Percentiles rank a stretch among this genome's conserved stretches.
Conservation (phyloP, 2,113 vertebrate genomes). For the Archilochus colubris region DNA sequence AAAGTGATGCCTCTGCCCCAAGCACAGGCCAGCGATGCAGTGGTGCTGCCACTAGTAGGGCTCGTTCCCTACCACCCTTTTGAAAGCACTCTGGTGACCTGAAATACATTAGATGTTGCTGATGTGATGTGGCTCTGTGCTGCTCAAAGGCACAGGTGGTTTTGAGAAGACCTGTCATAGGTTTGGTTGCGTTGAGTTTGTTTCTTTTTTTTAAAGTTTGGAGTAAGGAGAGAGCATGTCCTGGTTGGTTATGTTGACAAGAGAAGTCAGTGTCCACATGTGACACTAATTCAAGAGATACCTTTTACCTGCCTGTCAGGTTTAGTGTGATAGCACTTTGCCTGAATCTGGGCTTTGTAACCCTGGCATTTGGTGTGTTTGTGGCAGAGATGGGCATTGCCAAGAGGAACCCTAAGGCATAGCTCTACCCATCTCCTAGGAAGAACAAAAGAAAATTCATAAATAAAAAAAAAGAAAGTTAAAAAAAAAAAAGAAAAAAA, state of each 20-base stretch:
- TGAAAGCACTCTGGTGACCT: background rate
- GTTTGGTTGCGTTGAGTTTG: background rate
- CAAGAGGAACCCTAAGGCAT: background rate
- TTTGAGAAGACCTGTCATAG: background rate
- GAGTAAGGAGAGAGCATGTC: background rate
- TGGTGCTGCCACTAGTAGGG: background rate
- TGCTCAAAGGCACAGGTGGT: background rate
- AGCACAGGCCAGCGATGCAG: background rate
- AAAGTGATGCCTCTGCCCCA: background rate
- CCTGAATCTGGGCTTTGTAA: background rate
- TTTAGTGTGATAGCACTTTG: background rate
- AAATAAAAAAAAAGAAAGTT: background rate
- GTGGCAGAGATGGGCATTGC: background rate
- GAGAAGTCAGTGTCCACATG: background rate
- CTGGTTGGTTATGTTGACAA: background rate
- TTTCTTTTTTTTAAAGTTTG: background rate
- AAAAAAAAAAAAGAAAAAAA: background rate
- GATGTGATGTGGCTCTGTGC: background rate
- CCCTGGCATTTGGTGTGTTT: background rate
- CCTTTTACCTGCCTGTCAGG: background rate
- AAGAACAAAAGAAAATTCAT: background rate
- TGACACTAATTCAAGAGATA: background rate
- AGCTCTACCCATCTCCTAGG: background rate
- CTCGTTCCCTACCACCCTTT: background rate
- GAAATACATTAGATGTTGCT: background rate